Percentiles rank a stretch among this genome's conserved stretches.
Evolutionary conservation across 2,888 invertebrate species (phyloP).

Genomic region (Hirudinaria manillensis): DNA sequence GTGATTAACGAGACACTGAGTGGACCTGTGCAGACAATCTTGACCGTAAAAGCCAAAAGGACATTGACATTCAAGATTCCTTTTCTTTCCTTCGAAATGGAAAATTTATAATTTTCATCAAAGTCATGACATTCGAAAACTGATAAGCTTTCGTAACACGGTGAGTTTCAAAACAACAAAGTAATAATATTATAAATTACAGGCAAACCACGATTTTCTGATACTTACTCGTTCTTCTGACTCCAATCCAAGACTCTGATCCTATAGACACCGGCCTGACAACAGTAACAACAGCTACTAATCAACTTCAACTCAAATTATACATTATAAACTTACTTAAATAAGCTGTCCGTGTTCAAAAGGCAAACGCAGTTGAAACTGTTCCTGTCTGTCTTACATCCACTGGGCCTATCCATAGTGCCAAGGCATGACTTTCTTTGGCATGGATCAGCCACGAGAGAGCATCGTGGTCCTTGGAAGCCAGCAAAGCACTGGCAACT

Average conservation of each 20-base stretch:
- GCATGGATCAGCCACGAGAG: conserved; percentile 5
- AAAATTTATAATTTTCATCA: too few relatives aligned
- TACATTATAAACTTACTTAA: not conserved
- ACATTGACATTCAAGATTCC: conserved; percentile 1
- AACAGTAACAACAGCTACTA: too few relatives aligned
- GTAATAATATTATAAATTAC: too few relatives aligned
- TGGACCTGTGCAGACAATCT: conserved; percentile 4
- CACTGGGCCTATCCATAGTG: not conserved
- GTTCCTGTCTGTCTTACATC: not conserved
- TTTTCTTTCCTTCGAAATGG: conserved; percentile 2
- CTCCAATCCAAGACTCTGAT: not conserved
- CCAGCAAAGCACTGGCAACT: conserved; percentile 19
- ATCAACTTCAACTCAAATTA: not conserved
- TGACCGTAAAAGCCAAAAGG: conserved; percentile 15
- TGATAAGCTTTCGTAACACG: too few relatives aligned
- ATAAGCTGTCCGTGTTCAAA: not conserved
- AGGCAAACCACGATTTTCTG: not conserved
- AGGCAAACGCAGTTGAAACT: conserved; percentile 25
- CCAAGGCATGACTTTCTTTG: not conserved
- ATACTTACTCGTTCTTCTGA: not conserved
- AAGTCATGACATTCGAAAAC: too few relatives aligned
- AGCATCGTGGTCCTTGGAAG: not conserved
- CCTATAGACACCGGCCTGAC: too few relatives aligned
- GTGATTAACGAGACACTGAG: not conserved
- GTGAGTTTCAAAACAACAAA: not conserved